phyloP scores from a whole-genome alignment of 2,797 vertebrate species.

The Gymnocypris eckloni region DNA sequence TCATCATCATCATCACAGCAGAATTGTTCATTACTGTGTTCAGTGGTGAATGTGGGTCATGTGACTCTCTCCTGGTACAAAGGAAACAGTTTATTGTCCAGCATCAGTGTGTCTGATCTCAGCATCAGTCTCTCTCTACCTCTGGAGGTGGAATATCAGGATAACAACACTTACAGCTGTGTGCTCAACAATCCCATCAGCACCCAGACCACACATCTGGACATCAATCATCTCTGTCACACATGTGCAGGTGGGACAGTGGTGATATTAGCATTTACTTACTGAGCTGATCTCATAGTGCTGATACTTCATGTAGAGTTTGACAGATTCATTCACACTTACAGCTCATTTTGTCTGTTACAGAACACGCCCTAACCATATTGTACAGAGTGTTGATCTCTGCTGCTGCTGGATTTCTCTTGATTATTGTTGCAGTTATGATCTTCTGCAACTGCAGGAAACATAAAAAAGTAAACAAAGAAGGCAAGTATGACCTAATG shows the following conservation, averaged over 20 bases:
- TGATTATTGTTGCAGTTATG: not conserved
- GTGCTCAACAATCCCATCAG: no score
- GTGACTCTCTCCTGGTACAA: no score
- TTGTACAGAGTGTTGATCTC: not conserved
- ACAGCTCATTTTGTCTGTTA: not conserved
- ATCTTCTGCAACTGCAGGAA: not conserved
- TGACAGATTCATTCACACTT: not conserved
- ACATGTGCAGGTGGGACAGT: no score
- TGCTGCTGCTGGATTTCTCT: not conserved
- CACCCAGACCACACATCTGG: no score
- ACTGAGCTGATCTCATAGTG: not conserved
- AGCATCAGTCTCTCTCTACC: no score
- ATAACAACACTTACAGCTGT: no score
- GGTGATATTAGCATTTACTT: not conserved
- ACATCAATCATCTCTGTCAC: rapidly evolving
- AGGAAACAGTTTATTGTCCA: not conserved
- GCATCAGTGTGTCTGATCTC: no score
- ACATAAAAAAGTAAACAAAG: not conserved
- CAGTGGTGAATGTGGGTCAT: no score
- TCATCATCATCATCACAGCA: not conserved
- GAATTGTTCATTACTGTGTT: not conserved
- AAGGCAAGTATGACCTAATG: not conserved
- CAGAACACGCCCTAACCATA: not conserved
- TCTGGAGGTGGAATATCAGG: no score
- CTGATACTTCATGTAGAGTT: not conserved